Percentiles rank a stretch among this genome's conserved stretches.
phyloP scores from a whole-genome alignment of 1,140 invertebrate genomes.

The Drosophila grimshawi region DNA sequence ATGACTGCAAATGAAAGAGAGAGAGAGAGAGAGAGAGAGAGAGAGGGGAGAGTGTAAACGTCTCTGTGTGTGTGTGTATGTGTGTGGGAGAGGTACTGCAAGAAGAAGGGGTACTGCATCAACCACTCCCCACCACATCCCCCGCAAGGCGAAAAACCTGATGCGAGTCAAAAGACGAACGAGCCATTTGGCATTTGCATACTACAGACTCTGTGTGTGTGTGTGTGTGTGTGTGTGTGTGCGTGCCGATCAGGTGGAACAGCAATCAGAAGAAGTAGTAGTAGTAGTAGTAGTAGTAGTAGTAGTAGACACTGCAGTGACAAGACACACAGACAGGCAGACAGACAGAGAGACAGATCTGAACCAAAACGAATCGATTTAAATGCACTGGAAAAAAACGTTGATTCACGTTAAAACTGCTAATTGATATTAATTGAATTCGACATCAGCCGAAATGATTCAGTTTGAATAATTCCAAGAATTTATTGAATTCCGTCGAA shows the following conservation, averaged over 20 bases:
- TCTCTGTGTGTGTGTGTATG: too few species aligned
- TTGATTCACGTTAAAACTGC: too few species aligned
- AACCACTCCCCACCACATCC: not conserved
- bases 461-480: too few species aligned
- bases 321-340: not conserved
- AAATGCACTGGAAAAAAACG: not conserved
- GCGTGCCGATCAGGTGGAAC: constrained; percentile 65
- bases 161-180: constrained; percentile 59
- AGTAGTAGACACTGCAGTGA: constrained; percentile 45
- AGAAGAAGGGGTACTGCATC: not conserved
- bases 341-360: constrained; percentile 36
- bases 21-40: not conserved
- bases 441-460: too few species aligned
- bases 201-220: constrained; percentile 34
- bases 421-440: too few species aligned
- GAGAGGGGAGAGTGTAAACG: not conserved
- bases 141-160: constrained; percentile 48
- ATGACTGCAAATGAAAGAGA: constrained; percentile 32
- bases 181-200: constrained; percentile 78
- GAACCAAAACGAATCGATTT: constrained; percentile 25
- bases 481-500: too few species aligned
- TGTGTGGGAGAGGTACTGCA: not conserved
- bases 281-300: not conserved
- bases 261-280: constrained; percentile 28
- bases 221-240: constrained; percentile 15